Evolutionary conservation across 2,888 invertebrate species (phyloP).

Genomic region (Cheilosia scutellata): DNA sequence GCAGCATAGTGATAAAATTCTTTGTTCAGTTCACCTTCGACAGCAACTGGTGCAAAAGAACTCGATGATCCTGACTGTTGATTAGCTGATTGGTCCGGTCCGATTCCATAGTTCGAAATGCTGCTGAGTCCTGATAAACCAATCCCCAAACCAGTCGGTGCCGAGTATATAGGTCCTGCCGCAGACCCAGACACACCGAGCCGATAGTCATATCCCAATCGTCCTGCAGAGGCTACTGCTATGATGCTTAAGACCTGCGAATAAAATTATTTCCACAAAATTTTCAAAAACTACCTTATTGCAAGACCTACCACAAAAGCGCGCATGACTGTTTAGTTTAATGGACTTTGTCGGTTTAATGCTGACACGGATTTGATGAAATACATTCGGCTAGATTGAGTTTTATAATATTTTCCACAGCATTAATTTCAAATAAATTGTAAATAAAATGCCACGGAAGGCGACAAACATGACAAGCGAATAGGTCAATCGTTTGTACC

Average conservation of each 20-base stretch:
- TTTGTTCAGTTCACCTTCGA: constrained; percentile 59
- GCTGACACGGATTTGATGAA: neutral
- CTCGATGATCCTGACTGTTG: neutral
- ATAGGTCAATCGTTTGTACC: neutral
- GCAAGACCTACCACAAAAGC: constrained; percentile 53
- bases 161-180: too few relatives aligned
- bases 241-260: constrained; percentile 51
- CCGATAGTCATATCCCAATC: constrained; percentile 76
- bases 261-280: neutral
- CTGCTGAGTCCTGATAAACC: too few relatives aligned
- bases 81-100: neutral
- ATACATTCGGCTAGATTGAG: neutral
- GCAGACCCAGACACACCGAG: constrained; percentile 1
- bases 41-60: neutral
- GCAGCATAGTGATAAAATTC: constrained; percentile 77
- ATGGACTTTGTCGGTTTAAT: neutral
- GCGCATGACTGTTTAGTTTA: constrained; percentile 50
- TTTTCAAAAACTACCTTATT: neutral
- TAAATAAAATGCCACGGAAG: neutral
- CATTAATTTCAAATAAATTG: neutral
- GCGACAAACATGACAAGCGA: neutral
- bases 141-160: too few relatives aligned
- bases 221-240: constrained; percentile 76
- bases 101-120: too few relatives aligned
- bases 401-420: neutral